Conservation (phyloP, 2,113 vertebrate genomes). For the Bostrychus sinensis region DNA sequence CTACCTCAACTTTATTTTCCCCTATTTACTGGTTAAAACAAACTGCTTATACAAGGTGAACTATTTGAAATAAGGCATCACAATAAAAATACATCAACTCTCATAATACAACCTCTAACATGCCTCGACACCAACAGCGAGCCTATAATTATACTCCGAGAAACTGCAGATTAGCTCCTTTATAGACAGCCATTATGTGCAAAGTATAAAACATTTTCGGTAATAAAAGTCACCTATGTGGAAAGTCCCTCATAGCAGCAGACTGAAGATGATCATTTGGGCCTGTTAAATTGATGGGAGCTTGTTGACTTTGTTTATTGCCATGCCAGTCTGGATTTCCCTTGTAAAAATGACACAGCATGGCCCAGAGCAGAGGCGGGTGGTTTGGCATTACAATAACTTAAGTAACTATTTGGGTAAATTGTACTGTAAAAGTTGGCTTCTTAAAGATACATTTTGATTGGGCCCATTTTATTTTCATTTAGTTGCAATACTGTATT, state of each 20-base stretch:
- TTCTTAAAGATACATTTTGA: neutral
- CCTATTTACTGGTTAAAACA: slow-evolving; percentile 26
- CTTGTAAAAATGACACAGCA: slow-evolving; percentile 7
- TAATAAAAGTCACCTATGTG: slow-evolving; percentile 60
- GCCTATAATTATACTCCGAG: slow-evolving; percentile 56
- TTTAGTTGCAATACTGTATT: neutral
- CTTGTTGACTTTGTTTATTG: slow-evolving; percentile 62
- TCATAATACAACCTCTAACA: slow-evolving; percentile 50
- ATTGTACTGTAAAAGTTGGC: neutral
- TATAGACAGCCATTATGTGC: slow-evolving; percentile 57
- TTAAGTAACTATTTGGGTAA: slow-evolving; percentile 4
- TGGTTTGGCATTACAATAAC: neutral
- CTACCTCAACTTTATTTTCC: slow-evolving; percentile 21
- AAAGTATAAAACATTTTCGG: slow-evolving; percentile 59
- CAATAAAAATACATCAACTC: slow-evolving; percentile 17
- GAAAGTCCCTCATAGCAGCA: slow-evolving; percentile 77
- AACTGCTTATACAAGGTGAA: slow-evolving; percentile 42
- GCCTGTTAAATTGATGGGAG: slow-evolving; percentile 55
- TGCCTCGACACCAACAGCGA: slow-evolving; percentile 48
- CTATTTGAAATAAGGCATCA: slow-evolving; percentile 13
- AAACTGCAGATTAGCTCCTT: slow-evolving; percentile 49
- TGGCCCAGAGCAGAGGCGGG: slow-evolving; percentile 1
- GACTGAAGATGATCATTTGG: slow-evolving; percentile 73
- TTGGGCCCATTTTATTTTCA: neutral
- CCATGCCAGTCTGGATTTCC: slow-evolving; percentile 45